phyloP scores from a whole-genome alignment of 2,797 vertebrate genomes.

The Crypturellus tataupa region DNA sequence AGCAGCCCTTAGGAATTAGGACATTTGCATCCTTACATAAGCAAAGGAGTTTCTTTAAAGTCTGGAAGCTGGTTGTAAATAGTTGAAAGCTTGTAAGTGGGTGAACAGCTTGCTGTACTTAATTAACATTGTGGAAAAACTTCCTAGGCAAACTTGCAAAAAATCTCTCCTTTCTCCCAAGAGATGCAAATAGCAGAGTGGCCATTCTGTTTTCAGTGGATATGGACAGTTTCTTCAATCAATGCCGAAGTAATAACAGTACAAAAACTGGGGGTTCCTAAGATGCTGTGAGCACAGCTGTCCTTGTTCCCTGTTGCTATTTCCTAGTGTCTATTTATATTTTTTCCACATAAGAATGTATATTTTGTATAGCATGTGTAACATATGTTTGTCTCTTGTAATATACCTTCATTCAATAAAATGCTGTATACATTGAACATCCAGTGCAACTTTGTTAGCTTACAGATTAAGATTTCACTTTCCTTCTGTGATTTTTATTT shows the following conservation, averaged over 20 bases:
- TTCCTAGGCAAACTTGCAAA: background rate
- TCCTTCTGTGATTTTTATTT: background rate
- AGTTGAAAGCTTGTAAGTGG: background rate
- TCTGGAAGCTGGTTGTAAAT: background rate
- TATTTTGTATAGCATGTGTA: slow-evolving; percentile 85
- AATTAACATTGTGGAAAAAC: background rate
- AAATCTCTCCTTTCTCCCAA: background rate
- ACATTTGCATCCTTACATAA: background rate
- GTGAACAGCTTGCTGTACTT: background rate
- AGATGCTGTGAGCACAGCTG: slow-evolving; percentile 9
- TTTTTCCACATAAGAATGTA: slow-evolving; percentile 82
- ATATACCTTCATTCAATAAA: slow-evolving; percentile 80
- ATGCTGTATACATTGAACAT: slow-evolving; percentile 2
- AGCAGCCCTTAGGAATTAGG: background rate
- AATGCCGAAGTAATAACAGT: slow-evolving; percentile 25
- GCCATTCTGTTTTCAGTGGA: background rate
- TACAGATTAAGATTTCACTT: background rate
- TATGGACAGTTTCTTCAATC: background rate
- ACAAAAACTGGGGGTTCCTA: background rate
- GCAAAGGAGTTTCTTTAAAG: background rate
- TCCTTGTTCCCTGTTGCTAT: slow-evolving; percentile 44
- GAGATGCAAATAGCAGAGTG: background rate
- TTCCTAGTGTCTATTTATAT: slow-evolving; percentile 78
- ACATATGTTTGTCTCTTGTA: slow-evolving; percentile 79
- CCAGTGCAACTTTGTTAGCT: background rate